These are phyloP conservation scores for Rousettus madagascariensis DNA, from an alignment of 2,797 vertebrate genomes.

Conservation along the genomic window DNA sequence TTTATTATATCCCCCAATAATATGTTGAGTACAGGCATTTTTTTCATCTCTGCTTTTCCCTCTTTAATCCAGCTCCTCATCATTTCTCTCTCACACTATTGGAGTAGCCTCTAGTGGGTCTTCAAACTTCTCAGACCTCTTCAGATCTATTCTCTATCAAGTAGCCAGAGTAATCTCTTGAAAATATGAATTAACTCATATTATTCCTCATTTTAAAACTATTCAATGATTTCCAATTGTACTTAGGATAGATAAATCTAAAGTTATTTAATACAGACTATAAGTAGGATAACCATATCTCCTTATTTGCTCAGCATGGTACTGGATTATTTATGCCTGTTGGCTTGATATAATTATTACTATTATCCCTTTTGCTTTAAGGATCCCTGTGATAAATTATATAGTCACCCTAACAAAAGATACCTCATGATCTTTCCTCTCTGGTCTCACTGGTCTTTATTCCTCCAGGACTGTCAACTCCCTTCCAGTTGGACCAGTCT, in stretches of 20 bases:
- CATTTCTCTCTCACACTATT: background rate
- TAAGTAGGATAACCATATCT: background rate
- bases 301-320: background rate
- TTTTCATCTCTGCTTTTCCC: background rate
- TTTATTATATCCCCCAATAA: background rate
- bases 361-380: background rate
- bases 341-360: background rate
- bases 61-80: background rate
- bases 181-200: background rate
- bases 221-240: background rate
- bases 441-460: background rate
- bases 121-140: background rate
- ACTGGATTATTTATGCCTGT: background rate
- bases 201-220: background rate
- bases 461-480: background rate
- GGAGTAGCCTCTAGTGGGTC: background rate
- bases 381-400: background rate
- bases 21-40: background rate
- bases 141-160: background rate
- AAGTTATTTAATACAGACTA: background rate
- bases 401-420: background rate
- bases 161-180: background rate
- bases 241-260: background rate
- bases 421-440: background rate
- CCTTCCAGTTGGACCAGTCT: background rate